Evolutionary conservation across 2,888 invertebrate genomes (phyloP), one percentile per base, ranked within the genome.

Genomic region (Patella pellucida): DNA sequence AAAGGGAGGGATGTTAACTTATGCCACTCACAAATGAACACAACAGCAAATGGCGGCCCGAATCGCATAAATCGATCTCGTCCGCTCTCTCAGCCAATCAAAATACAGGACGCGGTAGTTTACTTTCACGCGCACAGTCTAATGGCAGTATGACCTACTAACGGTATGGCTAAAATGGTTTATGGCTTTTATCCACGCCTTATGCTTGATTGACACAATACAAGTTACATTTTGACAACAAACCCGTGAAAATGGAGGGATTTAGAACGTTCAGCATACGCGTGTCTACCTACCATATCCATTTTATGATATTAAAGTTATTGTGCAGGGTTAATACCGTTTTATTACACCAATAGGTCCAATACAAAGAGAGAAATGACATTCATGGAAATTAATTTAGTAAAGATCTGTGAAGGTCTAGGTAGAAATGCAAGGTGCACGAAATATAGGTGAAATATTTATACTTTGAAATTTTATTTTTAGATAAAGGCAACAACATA

Each of bases 11-110:
- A 73, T 72, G 75, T 75, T 67, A 70, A 56, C 68, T 69, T 67
- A 67, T 78, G 76, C 80, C 79, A 80, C 75, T 78, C 81, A 81
- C 77, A 71, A 67, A 74, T 74, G 71, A 69, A 76, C 76, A 72
- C 72, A 74, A 74, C 72, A 52, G 74, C 74, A 75, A 79, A 82
- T 82, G 82, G 82, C 82, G 82, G 75, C 80, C 73, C 77, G 78
- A 74, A 79, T 80, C 41, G 41, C 41, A 62, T 23, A 62, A 23
- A 62, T 62, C 62, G 62, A 62, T 62, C 19, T 62, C 23, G 62
- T 62, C 62, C 23, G 11, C 23, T 23, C 62, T 62, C 23, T 62
- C 62, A 62, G 23, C 62, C 62, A 62, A 62, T 62, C 62, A 62
- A 23, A 62, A 62, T 11, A 19, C 62, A 23, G 19, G 62, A 62